phyloP scores from a whole-genome alignment of 1,140 invertebrate species.

The Leptonema lineaticorne region DNA sequence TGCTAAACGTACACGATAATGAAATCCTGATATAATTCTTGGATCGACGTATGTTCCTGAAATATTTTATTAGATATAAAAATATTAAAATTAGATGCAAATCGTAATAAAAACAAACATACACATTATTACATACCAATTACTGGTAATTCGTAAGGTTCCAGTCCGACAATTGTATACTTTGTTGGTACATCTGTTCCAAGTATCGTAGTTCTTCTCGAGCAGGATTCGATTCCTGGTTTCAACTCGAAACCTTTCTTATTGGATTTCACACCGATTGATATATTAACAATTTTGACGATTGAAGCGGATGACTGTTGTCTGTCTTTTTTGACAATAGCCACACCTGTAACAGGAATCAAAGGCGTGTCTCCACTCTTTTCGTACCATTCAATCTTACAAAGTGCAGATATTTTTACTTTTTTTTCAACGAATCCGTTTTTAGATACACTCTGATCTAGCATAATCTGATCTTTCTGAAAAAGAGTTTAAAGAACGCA shows the following conservation, averaged over 20 bases:
- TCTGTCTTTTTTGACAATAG: conserved; percentile 55
- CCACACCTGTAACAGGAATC: conserved; percentile 60
- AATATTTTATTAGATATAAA: conserved; percentile 42
- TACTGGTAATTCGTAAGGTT: conserved; percentile 71
- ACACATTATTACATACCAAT: conserved; percentile 64
- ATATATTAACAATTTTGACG: conserved; percentile 59
- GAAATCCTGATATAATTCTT: conserved; percentile 72
- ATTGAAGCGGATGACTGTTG: conserved; percentile 54
- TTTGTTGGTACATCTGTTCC: conserved; percentile 66
- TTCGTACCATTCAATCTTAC: conserved; percentile 69
- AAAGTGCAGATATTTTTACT: conserved; percentile 62
- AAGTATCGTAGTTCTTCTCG: conserved; percentile 60
- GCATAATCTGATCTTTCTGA: conserved; percentile 54
- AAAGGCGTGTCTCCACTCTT: conserved; percentile 59
- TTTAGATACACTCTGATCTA: conserved; percentile 51
- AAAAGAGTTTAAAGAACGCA: too few relatives aligned
- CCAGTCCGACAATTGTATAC: conserved; percentile 67
- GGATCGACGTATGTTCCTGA: conserved; percentile 73
- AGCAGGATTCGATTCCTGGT: conserved; percentile 62
- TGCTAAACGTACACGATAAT: conserved; percentile 68
- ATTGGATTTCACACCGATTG: conserved; percentile 57
- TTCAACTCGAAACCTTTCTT: conserved; percentile 62
- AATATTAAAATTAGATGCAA: conserved; percentile 12
- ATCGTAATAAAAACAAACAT: neutral
- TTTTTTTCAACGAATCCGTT: conserved; percentile 62